Base-by-base conservation (phyloP, 2,888 invertebrate genomes). In the Aricia artaxerxes region DNA sequence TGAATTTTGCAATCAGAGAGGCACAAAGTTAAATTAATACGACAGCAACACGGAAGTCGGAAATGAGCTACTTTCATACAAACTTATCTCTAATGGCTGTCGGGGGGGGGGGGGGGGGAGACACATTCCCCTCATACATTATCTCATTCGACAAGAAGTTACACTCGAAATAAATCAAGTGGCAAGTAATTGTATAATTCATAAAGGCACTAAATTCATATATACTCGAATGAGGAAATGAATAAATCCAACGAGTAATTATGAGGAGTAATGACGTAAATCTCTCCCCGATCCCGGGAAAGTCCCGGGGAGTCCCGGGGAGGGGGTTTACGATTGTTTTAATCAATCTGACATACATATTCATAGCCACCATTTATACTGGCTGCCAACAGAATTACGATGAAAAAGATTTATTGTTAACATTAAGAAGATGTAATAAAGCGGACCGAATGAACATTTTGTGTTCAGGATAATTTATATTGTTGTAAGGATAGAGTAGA, bases 191-290 rank as follows among this genome's bases (percentile, higher is more conserved):
- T 69, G 38, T 69, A 69, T 69, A 69, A 69, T 69, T 69, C 69
- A 69, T 69, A 69, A 53, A 31, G 57, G 76, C 76, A 76, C 76
- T 76, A 57, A 57, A 76, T 76, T 76, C 76, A 76, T 76, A 57
- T 44, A 73, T 49, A 73, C 75, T 75, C n/a, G 76, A 76, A 53
- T 76, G 49, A 75, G 76, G 76, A 76, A 35, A 76, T 76, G 57
- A 76, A 76, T 76, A 76, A 76, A 53, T 76, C 35, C 76, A 31
- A 53, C 11, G 75, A 49, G 57, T 53, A 76, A 76, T 76, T 76
- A 76, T 76, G 76, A 76, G 53, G 57, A 76, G 76, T 76, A 76
- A 76, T 57, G 76, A 76, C 76, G 53, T 69, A 69, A 69, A 69
- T 69, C 69, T 69, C 69, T 69, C 69, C 35, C 69, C 69, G 35